Evolutionary conservation across 37 sponge, comb jelly and placozoan genomes (phyloP).

Genomic region (Ianthella basta): DNA sequence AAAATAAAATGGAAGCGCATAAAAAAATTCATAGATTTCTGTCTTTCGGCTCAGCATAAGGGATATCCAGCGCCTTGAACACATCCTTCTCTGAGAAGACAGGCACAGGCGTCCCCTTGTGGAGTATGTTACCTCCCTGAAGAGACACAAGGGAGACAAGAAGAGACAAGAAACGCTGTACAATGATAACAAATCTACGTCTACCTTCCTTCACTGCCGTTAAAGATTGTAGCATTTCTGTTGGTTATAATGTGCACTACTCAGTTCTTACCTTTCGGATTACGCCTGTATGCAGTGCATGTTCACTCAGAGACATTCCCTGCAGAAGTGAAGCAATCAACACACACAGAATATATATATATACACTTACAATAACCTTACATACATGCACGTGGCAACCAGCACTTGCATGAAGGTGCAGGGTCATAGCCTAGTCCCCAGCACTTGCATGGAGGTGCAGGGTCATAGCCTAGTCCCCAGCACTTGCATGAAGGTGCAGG

Average conservation of each 20-base stretch:
- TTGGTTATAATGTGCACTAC: not conserved
- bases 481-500: too few relatives aligned
- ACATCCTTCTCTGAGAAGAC: conserved; percentile 79
- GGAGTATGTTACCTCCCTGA: conserved; percentile 32
- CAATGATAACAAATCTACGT: too few relatives aligned
- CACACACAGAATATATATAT: not conserved
- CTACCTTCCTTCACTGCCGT: not conserved
- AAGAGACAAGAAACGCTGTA: too few relatives aligned
- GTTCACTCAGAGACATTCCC: conserved; percentile 89
- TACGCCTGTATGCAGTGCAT: conserved; percentile 69
- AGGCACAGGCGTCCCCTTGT: conserved; percentile 76
- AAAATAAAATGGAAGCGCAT: too few relatives aligned
- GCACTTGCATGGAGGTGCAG: too few relatives aligned
- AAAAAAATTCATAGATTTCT: conserved; percentile 72
- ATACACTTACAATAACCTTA: too few relatives aligned
- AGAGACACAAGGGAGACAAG: too few relatives aligned
- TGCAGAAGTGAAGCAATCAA: conserved; percentile 20
- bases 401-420: too few relatives aligned
- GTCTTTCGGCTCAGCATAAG: conserved; percentile 78
- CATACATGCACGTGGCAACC: too few relatives aligned
- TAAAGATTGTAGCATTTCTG: not conserved
- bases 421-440: too few relatives aligned
- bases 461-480: too few relatives aligned
- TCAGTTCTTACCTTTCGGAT: conserved; percentile 65
- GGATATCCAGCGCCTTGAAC: conserved; percentile 61